Evolutionary conservation across 1,140 invertebrate genomes (phyloP).

Genomic region (Panagrolaimus sp.): DNA sequence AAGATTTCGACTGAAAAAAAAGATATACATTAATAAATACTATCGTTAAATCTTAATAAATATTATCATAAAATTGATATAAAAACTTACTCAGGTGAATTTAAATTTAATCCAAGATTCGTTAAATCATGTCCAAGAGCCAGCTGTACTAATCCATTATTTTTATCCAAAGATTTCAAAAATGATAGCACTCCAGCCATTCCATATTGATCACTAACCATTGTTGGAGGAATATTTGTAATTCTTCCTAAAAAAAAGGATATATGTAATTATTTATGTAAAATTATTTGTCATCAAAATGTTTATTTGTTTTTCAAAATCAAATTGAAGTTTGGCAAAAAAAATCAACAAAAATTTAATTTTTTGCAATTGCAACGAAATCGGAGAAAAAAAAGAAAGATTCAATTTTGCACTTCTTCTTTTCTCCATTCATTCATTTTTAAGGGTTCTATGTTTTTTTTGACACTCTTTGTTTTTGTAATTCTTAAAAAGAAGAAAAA

Average conservation of each 20-base stretch:
- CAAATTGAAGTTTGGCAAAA: no score
- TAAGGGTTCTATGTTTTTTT: no score
- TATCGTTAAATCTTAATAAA: neutral
- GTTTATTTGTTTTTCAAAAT: no score
- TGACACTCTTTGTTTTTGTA: no score
- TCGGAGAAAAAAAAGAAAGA: no score
- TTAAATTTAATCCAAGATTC: slow-evolving; percentile 90
- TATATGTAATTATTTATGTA: no score
- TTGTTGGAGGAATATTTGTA: slow-evolving; percentile 91
- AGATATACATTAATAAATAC: slow-evolving; percentile 14
- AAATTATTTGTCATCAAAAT: no score
- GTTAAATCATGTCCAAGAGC: slow-evolving; percentile 94
- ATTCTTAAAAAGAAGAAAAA: no score
- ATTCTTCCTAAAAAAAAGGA: slow-evolving; percentile 65
- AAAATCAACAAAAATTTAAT: no score
- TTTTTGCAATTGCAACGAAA: no score
- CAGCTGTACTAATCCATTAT: slow-evolving; percentile 69
- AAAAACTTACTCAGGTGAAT: slow-evolving; percentile 75
- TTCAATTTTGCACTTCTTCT: no score
- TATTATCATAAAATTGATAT: neutral
- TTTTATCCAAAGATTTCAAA: slow-evolving; percentile 84
- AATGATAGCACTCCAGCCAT: slow-evolving; percentile 95
- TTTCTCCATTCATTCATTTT: no score
- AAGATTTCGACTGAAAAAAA: slow-evolving; percentile 67
- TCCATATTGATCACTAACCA: slow-evolving; percentile 98